Conservation (phyloP, 2,113 vertebrate species). For the Podocnemis expansa region DNA sequence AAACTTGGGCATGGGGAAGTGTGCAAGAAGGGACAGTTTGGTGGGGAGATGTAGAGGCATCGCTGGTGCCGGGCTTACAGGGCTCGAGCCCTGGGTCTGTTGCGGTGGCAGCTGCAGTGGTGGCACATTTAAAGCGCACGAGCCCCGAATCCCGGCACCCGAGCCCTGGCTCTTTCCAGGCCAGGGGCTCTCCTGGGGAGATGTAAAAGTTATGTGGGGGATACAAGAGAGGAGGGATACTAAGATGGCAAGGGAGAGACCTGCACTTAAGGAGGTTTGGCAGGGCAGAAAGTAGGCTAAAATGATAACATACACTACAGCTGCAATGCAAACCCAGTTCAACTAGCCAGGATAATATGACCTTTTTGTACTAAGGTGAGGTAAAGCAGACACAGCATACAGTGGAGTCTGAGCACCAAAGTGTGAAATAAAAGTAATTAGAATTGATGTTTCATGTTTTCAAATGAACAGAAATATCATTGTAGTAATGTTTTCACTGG, state of each 20-base stretch:
- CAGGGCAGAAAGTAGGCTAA: neutral
- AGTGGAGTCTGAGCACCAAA: neutral
- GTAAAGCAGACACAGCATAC: neutral
- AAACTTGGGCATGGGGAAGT: rapidly evolving
- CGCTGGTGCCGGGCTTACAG: no score
- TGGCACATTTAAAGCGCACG: no score
- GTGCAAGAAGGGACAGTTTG: neutral
- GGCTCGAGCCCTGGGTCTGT: no score
- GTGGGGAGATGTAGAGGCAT: neutral
- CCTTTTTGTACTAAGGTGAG: neutral
- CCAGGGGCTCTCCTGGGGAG: no score
- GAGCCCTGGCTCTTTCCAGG: no score
- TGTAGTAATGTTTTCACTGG: neutral
- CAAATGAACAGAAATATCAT: neutral
- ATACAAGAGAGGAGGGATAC: neutral
- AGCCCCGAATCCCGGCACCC: no score
- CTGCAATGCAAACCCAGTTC: neutral
- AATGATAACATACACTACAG: neutral
- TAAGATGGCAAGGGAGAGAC: neutral
- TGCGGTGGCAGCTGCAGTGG: no score
- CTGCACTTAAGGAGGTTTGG: neutral
- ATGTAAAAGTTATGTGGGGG: neutral
- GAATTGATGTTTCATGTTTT: neutral
- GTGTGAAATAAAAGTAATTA: neutral
- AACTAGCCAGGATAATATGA: neutral